phyloP scores from a whole-genome alignment of 2,888 invertebrate genomes.

The Tinea trinotella region DNA sequence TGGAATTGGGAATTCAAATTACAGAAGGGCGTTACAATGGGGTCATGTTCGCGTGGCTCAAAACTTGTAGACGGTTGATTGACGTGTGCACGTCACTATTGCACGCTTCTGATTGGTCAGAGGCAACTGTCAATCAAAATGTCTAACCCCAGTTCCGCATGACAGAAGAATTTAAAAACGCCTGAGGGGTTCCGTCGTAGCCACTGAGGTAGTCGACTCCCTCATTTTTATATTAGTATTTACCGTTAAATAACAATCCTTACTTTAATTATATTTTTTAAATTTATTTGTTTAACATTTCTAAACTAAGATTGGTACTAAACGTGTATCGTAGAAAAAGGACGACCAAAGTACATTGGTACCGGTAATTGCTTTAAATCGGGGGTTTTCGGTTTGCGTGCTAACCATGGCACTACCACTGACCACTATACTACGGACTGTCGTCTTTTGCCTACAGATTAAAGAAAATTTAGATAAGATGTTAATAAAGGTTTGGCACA shows the following conservation, averaged over 20 bases:
- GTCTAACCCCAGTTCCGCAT: slow-evolving; percentile 55
- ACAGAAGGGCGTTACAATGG: slow-evolving; percentile 70
- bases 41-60: slow-evolving; percentile 57
- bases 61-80: slow-evolving; percentile 66
- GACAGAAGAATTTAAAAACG: slow-evolving; percentile 23
- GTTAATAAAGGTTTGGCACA: no score
- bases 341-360: no score
- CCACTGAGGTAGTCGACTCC: background rate
- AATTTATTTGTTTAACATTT: no score
- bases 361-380: no score
- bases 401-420: no score
- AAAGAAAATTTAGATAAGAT: no score
- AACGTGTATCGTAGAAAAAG: no score
- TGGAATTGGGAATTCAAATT: slow-evolving; percentile 73
- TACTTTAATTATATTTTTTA: background rate
- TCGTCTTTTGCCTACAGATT: no score
- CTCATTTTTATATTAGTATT: background rate
- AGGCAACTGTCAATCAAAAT: slow-evolving; percentile 85
- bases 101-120: slow-evolving; percentile 83
- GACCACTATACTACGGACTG: no score
- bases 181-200: slow-evolving; percentile 7
- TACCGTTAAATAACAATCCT: background rate
- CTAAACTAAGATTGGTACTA: no score
- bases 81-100: slow-evolving; percentile 85
- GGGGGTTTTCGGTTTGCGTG: no score